These are phyloP conservation scores for Pachyuromys duprasi DNA, from an alignment of 2,797 vertebrate genomes.

Conservation along the genomic window DNA sequence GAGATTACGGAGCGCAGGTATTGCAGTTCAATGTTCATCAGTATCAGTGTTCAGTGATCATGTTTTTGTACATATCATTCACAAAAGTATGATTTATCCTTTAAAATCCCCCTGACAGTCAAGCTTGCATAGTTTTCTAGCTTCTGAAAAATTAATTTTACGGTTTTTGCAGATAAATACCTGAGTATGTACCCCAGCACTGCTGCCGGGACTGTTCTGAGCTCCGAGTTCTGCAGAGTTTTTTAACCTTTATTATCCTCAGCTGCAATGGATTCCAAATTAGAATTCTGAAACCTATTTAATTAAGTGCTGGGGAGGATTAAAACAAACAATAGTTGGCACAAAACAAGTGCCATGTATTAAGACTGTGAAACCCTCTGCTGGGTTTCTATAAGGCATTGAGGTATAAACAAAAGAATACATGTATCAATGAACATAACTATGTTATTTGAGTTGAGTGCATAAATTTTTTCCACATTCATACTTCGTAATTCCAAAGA, in stretches of 20 bases:
- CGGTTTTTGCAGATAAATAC: not conserved
- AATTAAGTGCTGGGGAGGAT: not conserved
- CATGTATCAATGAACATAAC: not conserved
- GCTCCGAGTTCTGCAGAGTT: not conserved
- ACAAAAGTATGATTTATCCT: not conserved
- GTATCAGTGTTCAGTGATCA: not conserved
- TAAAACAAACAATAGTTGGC: slow-evolving; percentile 11
- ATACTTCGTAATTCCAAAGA: not conserved
- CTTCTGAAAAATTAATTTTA: not conserved
- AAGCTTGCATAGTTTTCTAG: not conserved
- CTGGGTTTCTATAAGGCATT: not conserved
- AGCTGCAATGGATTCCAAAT: slow-evolving; percentile 11
- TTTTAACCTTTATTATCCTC: not conserved
- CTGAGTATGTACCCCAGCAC: not conserved
- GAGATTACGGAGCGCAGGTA: not conserved
- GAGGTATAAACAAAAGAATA: not conserved
- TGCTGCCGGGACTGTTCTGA: not conserved
- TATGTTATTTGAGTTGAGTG: not conserved
- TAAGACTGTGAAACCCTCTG: not conserved
- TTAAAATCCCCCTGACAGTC: not conserved
- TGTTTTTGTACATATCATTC: not conserved
- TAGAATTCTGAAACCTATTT: not conserved
- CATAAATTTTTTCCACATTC: not conserved
- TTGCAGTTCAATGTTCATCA: not conserved
- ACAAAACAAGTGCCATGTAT: not conserved